A percentile compares a stretch with the other conserved stretches of the same genome.
Evolutionary conservation across 2,888 invertebrate species (phyloP).

Genomic region (Aricia artaxerxes): DNA sequence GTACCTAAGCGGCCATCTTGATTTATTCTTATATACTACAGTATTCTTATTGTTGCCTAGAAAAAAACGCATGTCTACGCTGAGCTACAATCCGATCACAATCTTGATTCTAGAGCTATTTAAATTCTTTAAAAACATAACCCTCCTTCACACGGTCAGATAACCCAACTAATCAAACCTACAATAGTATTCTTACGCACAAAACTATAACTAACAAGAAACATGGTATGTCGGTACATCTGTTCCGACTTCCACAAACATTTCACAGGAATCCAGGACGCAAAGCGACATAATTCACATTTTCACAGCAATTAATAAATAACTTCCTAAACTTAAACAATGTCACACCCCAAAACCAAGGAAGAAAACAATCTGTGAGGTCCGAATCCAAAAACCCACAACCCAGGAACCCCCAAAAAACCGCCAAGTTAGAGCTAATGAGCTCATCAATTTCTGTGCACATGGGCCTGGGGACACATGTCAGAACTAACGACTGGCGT

Average conservation of each 20-base stretch:
- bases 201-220: background rate
- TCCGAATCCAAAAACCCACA: constrained; percentile 49
- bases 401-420: constrained; percentile 55
- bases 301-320: constrained; percentile 25
- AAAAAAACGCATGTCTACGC: too few species aligned
- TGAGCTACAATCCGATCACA: too few species aligned
- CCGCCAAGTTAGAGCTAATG: constrained; percentile 56
- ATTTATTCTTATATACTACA: too few species aligned
- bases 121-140: too few species aligned
- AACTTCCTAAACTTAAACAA: constrained; percentile 22
- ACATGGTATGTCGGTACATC: background rate
- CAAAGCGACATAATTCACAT: background rate
- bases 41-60: too few species aligned
- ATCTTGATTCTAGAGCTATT: too few species aligned
- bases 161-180: background rate
- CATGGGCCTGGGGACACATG: constrained; percentile 55
- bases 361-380: constrained; percentile 55
- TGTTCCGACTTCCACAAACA: background rate
- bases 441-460: constrained; percentile 69
- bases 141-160: too few species aligned
- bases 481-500: constrained; percentile 63
- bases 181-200: background rate
- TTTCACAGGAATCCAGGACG: background rate
- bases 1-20: too few species aligned
- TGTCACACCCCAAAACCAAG: constrained; percentile 29